Evolutionary conservation across 2,113 vertebrate species (phyloP).

Genomic region (Phylloscopus whistleri): DNA sequence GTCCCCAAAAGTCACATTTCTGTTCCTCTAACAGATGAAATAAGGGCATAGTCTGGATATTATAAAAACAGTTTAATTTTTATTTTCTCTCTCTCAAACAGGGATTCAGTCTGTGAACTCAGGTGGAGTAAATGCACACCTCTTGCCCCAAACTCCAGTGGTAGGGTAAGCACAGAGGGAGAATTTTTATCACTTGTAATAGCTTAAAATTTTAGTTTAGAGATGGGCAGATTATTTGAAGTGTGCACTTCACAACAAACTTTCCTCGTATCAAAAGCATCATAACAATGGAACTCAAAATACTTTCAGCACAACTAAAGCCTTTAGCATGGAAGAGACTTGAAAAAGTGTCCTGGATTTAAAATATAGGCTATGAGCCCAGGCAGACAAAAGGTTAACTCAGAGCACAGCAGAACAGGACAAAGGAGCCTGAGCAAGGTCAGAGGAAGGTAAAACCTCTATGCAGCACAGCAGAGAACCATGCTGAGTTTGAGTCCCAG

Average conservation of each 20-base stretch:
- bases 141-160: neutral
- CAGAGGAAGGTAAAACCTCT: constrained; percentile 63
- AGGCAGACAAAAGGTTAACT: constrained; percentile 43
- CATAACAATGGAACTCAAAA: neutral
- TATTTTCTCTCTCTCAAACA: neutral
- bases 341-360: neutral
- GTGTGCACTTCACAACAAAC: neutral
- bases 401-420: constrained; percentile 26
- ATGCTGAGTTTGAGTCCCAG: constrained; percentile 46
- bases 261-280: neutral
- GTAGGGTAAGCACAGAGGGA: neutral
- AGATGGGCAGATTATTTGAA: neutral
- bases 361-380: neutral
- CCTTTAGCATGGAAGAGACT: neutral
- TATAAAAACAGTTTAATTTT: neutral
- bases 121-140: neutral
- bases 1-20: neutral
- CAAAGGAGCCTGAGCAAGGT: constrained; percentile 60
- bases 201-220: neutral
- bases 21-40: neutral
- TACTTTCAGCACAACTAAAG: neutral
- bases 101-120: neutral
- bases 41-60: neutral
- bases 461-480: neutral
- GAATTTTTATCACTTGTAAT: neutral